phyloP scores from a whole-genome alignment of 1,140 invertebrate genomes.

The Aphelenchoides avenae region DNA sequence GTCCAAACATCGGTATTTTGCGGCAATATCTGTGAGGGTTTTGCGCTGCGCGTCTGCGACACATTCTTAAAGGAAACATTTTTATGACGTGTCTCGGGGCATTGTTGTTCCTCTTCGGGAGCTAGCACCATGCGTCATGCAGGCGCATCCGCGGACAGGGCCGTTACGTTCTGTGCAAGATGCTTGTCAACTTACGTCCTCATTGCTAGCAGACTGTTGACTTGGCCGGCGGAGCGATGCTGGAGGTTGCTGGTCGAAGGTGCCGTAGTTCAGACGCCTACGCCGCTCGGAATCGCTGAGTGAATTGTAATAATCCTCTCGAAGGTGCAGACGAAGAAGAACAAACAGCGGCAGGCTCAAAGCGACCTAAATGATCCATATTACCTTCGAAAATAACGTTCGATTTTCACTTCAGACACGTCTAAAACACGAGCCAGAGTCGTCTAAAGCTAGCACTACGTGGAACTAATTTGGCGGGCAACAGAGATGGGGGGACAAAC shows the following conservation, averaged over 20 bases:
- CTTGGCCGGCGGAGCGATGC: neutral
- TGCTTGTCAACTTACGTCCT: no score
- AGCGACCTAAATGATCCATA: constrained; percentile 39
- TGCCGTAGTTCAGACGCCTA: constrained; percentile 43
- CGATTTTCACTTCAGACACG: no score
- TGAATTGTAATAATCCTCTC: constrained; percentile 55
- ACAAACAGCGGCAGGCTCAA: constrained; percentile 54
- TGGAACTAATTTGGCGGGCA: no score
- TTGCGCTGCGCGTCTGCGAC: neutral
- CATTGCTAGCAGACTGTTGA: neutral
- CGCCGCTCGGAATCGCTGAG: constrained; percentile 45
- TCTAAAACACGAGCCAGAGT: no score
- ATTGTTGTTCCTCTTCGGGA: no score
- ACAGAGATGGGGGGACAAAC: no score
- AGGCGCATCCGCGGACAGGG: no score
- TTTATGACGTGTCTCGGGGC: no score
- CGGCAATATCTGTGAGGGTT: neutral
- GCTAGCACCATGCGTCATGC: no score
- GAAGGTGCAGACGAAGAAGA: constrained; percentile 50
- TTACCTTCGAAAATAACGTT: no score
- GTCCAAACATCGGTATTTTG: neutral
- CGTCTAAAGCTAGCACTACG: no score
- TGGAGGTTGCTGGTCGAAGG: constrained; percentile 38
- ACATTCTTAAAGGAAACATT: neutral
- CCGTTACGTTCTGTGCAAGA: no score